These are phyloP conservation scores for Ranitomeya variabilis DNA, from an alignment of 2,113 vertebrate species.

Conservation along the genomic window DNA sequence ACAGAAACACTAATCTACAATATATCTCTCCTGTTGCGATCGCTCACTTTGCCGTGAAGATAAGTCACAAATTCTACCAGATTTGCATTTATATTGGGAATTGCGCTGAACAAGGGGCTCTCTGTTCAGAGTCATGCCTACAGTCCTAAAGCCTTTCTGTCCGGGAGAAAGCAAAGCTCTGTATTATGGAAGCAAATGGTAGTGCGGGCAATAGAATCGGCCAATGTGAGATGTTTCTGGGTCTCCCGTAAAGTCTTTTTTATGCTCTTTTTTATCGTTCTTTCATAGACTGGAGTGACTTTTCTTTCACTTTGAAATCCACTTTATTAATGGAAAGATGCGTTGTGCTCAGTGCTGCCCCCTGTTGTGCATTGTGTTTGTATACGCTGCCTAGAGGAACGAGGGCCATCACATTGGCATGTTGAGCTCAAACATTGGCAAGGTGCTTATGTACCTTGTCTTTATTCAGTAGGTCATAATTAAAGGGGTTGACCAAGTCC, in stretches of 20 bases:
- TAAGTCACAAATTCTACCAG: conserved; percentile 23
- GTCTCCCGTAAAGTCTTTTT: background rate
- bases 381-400: background rate
- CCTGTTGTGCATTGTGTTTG: background rate
- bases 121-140: background rate
- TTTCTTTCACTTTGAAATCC: background rate
- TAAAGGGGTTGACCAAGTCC: too few species aligned
- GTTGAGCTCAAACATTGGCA: too few species aligned
- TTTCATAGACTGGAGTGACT: background rate
- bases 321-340: background rate
- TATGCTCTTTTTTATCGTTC: background rate
- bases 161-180: background rate
- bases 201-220: background rate
- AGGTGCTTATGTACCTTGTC: too few species aligned
- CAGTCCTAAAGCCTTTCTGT: background rate
- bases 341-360: background rate
- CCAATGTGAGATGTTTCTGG: background rate
- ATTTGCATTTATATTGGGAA: conserved; percentile 54
- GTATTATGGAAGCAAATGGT: background rate
- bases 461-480: too few species aligned
- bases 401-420: too few species aligned
- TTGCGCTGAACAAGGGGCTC: conserved; percentile 16
- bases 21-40: conserved; percentile 1
- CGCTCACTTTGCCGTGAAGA: background rate
- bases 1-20: background rate